These are phyloP conservation scores for Craniophora ligustri DNA, from an alignment of 2,888 invertebrate genomes.

Conservation along the genomic window DNA sequence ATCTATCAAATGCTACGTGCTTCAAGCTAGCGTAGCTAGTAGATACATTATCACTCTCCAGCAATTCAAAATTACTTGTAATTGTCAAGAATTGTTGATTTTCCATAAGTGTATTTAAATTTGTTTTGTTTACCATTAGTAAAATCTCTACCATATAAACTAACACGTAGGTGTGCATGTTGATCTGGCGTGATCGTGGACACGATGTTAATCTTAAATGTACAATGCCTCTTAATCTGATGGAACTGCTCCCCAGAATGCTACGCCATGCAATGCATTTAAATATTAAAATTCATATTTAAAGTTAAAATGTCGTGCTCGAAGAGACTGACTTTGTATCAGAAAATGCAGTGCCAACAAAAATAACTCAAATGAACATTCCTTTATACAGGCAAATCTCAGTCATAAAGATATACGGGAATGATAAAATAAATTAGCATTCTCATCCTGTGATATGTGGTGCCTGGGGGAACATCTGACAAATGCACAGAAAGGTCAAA, in stretches of 20 bases:
- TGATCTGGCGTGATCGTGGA: slow-evolving; percentile 43
- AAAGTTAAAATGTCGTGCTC: slow-evolving; percentile 4
- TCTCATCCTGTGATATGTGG: slow-evolving; percentile 42
- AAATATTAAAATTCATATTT: slow-evolving; percentile 35
- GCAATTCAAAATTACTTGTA: slow-evolving; percentile 31
- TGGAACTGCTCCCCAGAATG: slow-evolving; percentile 37
- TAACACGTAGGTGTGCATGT: slow-evolving; percentile 30
- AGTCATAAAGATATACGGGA: slow-evolving; percentile 58
- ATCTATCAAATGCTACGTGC: slow-evolving; percentile 39
- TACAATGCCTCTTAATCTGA: slow-evolving; percentile 52
- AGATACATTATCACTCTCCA: slow-evolving; percentile 21
- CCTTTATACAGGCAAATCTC: slow-evolving; percentile 41
- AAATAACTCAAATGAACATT: slow-evolving; percentile 25
- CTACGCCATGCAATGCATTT: slow-evolving; percentile 41
- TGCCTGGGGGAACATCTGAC: slow-evolving; percentile 55
- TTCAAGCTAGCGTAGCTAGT: slow-evolving; percentile 23
- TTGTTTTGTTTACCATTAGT: slow-evolving; percentile 29
- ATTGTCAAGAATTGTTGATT: slow-evolving; percentile 19
- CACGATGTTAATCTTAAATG: slow-evolving; percentile 54
- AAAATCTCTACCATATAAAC: slow-evolving; percentile 29
- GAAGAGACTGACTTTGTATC: slow-evolving; percentile 15
- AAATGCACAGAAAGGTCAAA: slow-evolving; percentile 62
- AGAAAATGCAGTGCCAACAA: slow-evolving; percentile 26
- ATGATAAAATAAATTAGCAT: slow-evolving; percentile 55
- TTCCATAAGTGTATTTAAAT: slow-evolving; percentile 15